Conservation (phyloP, 2,797 vertebrate species). For the Gambelia wislizenii region DNA sequence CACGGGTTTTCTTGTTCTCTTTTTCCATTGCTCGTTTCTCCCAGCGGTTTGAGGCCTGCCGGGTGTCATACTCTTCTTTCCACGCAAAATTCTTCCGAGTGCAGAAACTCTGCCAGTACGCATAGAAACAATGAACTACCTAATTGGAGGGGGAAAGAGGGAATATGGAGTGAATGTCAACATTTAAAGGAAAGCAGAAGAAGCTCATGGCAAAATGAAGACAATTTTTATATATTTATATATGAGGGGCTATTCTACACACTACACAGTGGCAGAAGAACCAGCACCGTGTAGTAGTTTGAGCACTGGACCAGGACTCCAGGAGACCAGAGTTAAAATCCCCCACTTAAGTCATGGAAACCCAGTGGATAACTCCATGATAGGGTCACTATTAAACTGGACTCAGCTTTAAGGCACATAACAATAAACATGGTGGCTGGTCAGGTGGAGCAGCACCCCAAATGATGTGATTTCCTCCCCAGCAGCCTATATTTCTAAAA, state of each 20-base stretch:
- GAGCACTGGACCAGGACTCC: too few relatives aligned
- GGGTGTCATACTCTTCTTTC: constrained; percentile 96
- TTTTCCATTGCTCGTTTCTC: constrained; percentile 99
- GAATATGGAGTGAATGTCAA: not conserved
- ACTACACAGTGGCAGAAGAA: not conserved
- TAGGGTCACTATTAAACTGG: too few relatives aligned
- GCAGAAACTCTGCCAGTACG: constrained; percentile 98
- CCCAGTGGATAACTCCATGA: too few relatives aligned
- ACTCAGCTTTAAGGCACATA: too few relatives aligned
- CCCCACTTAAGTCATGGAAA: too few relatives aligned
- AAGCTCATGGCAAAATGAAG: too few relatives aligned
- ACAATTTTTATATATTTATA: too few relatives aligned
- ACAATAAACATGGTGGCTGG: too few relatives aligned
- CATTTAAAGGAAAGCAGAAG: not conserved
- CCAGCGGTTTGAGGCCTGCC: constrained; percentile 96
- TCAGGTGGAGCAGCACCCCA: too few relatives aligned
- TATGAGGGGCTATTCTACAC: not conserved
- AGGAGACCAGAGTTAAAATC: too few relatives aligned
- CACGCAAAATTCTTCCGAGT: constrained; percentile 93
- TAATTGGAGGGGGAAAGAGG: constrained; percentile 55
- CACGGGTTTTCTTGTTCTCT: constrained; percentile 94
- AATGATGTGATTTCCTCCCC: not conserved
- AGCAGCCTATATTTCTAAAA: not conserved
- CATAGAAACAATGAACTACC: constrained; percentile 96
- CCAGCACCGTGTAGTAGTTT: not conserved